A percentile compares a stretch with the other conserved stretches of the same genome.
These are phyloP conservation scores for Sepiola atlantica DNA, from an alignment of 2,888 invertebrate genomes.

Conservation along the genomic window DNA sequence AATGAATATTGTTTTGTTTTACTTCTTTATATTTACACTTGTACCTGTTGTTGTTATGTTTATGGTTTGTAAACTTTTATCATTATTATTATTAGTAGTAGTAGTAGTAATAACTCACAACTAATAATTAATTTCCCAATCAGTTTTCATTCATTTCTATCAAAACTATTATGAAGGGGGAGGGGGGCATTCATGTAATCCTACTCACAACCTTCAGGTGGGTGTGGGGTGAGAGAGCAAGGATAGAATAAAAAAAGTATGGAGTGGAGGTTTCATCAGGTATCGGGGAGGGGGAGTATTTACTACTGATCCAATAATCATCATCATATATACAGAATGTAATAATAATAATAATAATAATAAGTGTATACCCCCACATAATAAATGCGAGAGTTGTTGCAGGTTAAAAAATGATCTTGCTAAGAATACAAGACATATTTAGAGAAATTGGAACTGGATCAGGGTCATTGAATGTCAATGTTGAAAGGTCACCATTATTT, in stretches of 20 bases:
- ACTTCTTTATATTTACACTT: slow-evolving; percentile 1
- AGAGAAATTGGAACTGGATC: not conserved
- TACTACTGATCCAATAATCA: slow-evolving; percentile 20
- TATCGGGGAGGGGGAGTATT: not conserved
- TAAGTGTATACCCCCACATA: not conserved
- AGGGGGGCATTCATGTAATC: not conserved
- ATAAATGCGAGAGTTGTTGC: not conserved
- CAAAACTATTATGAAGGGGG: not conserved
- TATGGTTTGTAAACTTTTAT: not conserved
- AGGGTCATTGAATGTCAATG: slow-evolving; percentile 23
- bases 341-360: not conserved
- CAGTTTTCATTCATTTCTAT: not conserved
- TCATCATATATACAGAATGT: not conserved
- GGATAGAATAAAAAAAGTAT: not conserved
- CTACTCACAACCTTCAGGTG: slow-evolving; percentile 15
- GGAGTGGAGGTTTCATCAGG: not conserved
- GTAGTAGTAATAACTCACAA: not conserved
- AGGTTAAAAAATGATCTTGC: not conserved
- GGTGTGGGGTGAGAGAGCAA: not conserved
- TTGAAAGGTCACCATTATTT: not conserved
- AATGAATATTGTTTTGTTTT: not conserved
- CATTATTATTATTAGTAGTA: not conserved
- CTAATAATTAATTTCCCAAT: not conserved
- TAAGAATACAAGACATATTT: not conserved
- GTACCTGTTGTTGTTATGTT: not conserved